phyloP scores from a whole-genome alignment of 2,797 vertebrate species.

The Microctenopoma lineatum region DNA sequence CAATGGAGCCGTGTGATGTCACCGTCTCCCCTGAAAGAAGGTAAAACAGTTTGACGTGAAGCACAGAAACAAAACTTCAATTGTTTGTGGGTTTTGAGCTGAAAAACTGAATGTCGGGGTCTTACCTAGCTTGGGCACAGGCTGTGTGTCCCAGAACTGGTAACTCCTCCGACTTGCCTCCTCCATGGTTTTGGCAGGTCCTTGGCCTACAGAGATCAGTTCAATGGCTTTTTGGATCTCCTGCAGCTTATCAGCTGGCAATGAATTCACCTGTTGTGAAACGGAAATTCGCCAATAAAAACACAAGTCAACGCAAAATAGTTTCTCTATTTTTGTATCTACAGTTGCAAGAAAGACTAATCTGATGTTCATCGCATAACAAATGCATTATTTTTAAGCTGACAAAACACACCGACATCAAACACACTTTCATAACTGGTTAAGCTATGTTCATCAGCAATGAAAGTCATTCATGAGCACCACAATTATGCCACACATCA shows the following conservation, averaged over 20 bases:
- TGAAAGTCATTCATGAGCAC: too few relatives aligned
- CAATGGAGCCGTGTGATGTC: slow-evolving; percentile 93
- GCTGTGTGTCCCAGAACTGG: slow-evolving; percentile 99
- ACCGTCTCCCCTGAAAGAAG: slow-evolving; percentile 91
- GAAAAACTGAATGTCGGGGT: slow-evolving; percentile 13
- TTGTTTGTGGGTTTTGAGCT: not conserved
- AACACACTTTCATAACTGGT: too few relatives aligned
- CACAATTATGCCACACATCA: too few relatives aligned
- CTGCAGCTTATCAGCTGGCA: slow-evolving; percentile 79
- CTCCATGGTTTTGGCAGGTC: slow-evolving; percentile 98
- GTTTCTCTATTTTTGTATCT: too few relatives aligned
- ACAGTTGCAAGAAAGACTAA: too few relatives aligned
- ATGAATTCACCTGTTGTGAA: slow-evolving; percentile 81
- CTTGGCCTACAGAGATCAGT: slow-evolving; percentile 95
- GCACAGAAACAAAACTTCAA: not conserved
- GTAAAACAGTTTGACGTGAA: slow-evolving; percentile 1
- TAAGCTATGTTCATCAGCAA: too few relatives aligned
- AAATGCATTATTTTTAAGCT: too few relatives aligned
- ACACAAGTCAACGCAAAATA: fast-evolving
- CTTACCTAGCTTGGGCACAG: slow-evolving; percentile 95
- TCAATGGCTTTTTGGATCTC: slow-evolving; percentile 98
- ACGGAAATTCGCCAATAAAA: not conserved
- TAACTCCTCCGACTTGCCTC: slow-evolving; percentile 97
- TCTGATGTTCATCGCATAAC: too few relatives aligned
- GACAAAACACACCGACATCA: too few relatives aligned